These are phyloP conservation scores for Crotalus viridis DNA, from an alignment of 2,113 vertebrate species.

Conservation along the genomic window DNA sequence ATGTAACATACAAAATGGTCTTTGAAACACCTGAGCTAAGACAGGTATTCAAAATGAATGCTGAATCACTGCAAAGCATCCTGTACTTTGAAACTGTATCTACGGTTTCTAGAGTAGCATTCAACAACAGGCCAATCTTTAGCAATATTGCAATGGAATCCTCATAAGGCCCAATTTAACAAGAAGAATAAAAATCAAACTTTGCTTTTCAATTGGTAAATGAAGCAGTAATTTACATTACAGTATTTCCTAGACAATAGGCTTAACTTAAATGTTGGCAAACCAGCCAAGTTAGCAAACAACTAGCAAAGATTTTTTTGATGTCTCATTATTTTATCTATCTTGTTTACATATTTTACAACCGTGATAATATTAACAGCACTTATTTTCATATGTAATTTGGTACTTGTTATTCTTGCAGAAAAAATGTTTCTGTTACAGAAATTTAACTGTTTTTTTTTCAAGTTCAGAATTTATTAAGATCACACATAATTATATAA, in stretches of 20 bases:
- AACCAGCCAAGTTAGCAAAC: not conserved
- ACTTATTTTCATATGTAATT: conserved; percentile 13
- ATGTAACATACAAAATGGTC: not conserved
- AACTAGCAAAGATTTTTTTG: not conserved
- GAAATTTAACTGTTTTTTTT: not conserved
- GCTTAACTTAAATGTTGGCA: not conserved
- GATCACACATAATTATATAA: not conserved
- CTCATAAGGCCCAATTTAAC: not conserved
- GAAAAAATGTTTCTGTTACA: not conserved
- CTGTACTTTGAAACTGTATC: not conserved
- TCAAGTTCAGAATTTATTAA: not conserved
- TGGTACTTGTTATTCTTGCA: not conserved
- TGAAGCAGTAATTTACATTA: not conserved
- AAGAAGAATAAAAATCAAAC: not conserved
- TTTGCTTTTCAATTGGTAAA: not conserved
- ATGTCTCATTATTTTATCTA: not conserved
- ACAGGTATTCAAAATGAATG: not conserved
- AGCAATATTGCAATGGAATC: not conserved
- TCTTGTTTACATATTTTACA: not conserved
- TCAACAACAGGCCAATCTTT: not conserved
- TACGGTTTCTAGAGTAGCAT: not conserved
- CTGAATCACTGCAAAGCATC: not conserved
- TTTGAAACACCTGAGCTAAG: not conserved
- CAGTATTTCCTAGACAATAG: not conserved
- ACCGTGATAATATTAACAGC: not conserved